Conservation (phyloP, 1,140 invertebrate species). For the Arctopsyche grandis region DNA sequence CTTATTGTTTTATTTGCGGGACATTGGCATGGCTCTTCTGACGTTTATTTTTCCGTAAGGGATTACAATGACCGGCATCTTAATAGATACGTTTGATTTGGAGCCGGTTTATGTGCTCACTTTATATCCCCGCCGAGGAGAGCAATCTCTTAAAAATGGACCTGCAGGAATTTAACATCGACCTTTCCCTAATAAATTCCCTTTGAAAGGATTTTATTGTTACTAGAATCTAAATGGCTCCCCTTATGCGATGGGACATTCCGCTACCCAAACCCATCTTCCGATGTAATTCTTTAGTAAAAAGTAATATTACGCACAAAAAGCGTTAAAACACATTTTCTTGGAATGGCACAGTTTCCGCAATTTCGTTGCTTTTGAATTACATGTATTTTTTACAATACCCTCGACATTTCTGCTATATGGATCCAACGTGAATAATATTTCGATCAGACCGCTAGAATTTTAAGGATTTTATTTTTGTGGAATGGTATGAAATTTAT, state of each 20-base stretch:
- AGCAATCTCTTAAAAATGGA: constrained; percentile 40
- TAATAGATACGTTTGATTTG: constrained; percentile 32
- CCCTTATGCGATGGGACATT: constrained; percentile 9
- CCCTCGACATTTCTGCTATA: too few species aligned
- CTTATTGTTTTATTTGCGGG: background rate
- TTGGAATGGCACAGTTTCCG: too few species aligned
- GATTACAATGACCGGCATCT: constrained; percentile 25
- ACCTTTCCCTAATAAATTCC: constrained; percentile 32
- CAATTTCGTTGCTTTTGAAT: too few species aligned
- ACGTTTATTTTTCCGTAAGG: constrained; percentile 9
- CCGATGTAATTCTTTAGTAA: constrained; percentile 17
- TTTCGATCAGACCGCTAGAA: too few species aligned
- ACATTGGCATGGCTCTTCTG: background rate
- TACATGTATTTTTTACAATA: too few species aligned
- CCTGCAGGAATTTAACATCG: constrained; percentile 38
- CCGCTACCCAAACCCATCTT: constrained; percentile 11
- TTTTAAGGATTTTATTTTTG: too few species aligned
- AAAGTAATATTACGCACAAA: background rate
- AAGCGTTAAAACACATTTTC: too few species aligned
- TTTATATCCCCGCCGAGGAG: constrained; percentile 11
- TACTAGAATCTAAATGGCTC: constrained; percentile 16
- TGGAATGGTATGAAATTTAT: too few species aligned
- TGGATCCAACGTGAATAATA: too few species aligned
- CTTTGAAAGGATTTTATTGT: constrained; percentile 37
- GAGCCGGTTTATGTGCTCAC: constrained; percentile 28